A percentile compares a stretch with the other conserved stretches of the same genome.
These are phyloP conservation scores for Malurus splendens DNA, from an alignment of 2,797 vertebrate species.

Conservation along the genomic window DNA sequence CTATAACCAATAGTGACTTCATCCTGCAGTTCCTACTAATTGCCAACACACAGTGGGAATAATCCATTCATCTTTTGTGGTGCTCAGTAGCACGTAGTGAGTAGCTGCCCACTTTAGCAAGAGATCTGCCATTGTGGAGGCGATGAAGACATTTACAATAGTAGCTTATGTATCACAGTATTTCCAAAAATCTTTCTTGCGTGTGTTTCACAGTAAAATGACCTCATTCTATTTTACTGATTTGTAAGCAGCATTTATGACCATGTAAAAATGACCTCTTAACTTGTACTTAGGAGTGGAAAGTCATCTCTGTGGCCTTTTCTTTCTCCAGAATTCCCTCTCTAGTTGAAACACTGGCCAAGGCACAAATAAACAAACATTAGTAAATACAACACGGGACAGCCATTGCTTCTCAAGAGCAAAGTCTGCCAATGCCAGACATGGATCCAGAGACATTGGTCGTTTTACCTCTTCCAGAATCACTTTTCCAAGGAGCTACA, in stretches of 20 bases:
- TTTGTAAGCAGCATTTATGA: background rate
- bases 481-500: constrained; percentile 49
- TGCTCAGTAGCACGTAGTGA: background rate
- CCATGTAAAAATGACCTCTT: constrained; percentile 36
- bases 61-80: background rate
- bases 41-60: background rate
- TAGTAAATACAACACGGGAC: background rate
- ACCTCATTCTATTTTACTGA: background rate
- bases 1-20: background rate
- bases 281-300: background rate
- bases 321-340: constrained; percentile 33
- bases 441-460: constrained; percentile 18
- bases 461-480: constrained; percentile 7
- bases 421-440: constrained; percentile 25
- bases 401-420: background rate
- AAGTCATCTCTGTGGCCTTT: constrained; percentile 20
- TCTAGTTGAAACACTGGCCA: constrained; percentile 19
- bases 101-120: background rate
- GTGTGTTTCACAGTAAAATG: background rate
- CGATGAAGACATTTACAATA: background rate
- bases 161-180: background rate
- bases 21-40: background rate
- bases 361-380: constrained; percentile 53
- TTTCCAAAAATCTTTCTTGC: background rate
- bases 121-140: background rate